phyloP scores from a whole-genome alignment of 1,140 invertebrate species.

The Arion vulgaris region DNA sequence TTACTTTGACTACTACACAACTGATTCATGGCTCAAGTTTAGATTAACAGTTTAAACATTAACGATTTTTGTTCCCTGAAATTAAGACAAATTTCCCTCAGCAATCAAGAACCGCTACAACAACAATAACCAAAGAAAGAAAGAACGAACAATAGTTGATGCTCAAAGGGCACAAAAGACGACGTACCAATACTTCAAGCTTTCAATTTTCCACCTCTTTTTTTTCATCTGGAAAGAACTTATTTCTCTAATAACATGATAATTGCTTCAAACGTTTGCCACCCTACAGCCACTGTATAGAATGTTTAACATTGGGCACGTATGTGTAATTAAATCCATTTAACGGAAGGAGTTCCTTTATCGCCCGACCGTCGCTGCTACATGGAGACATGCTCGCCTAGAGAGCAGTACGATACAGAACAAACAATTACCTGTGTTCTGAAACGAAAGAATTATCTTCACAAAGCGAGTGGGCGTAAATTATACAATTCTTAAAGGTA shows the following conservation, averaged over 20 bases:
- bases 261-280: conserved; percentile 4
- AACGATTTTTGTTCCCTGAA: no score
- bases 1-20: no score
- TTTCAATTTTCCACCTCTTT: background rate
- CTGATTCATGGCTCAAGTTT: no score
- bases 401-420: background rate
- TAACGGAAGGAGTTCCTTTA: background rate
- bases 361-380: background rate
- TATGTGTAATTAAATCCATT: conserved; percentile 19
- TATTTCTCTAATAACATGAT: conserved; percentile 6
- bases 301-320: conserved; percentile 12
- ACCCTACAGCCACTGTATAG: background rate
- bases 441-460: background rate
- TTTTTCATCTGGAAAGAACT: background rate
- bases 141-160: no score
- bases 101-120: no score
- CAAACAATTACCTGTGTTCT: conserved; percentile 12
- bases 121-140: no score
- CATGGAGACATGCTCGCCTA: background rate
- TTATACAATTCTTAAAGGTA: background rate
- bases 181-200: background rate
- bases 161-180: background rate
- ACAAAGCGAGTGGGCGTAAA: conserved; percentile 6
- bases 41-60: no score
- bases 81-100: no score